Conservation (phyloP, 1,140 invertebrate species). For the Apis cerana region DNA sequence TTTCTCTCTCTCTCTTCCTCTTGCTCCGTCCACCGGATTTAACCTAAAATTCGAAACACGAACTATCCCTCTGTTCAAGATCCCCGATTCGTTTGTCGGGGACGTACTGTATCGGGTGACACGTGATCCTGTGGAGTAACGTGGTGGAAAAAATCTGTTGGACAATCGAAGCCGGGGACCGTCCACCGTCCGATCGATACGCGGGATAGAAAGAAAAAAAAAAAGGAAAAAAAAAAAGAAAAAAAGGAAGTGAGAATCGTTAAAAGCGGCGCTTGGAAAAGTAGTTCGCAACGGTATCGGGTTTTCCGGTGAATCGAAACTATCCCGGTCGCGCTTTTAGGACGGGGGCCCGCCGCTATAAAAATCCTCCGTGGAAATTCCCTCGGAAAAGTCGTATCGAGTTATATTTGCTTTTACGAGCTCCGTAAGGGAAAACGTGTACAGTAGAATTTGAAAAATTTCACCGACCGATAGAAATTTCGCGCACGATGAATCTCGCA, state of each 20-base stretch:
- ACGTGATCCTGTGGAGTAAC: not conserved
- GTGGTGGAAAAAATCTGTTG: not conserved
- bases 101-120: not conserved
- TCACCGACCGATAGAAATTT: conserved; percentile 13
- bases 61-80: not conserved
- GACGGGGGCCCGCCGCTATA: not conserved
- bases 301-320: not conserved
- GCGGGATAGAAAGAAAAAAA: not conserved
- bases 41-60: no score
- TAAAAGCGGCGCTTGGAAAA: not conserved
- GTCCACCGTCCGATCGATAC: not conserved
- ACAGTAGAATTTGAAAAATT: conserved; percentile 8
- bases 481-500: not conserved
- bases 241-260: not conserved
- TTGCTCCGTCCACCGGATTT: no score
- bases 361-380: conserved; percentile 5
- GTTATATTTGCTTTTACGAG: conserved; percentile 11
- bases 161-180: not conserved
- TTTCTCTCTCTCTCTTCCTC: not conserved
- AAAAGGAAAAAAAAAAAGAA: no score
- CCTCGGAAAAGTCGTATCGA: not conserved
- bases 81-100: not conserved
- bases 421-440: not conserved
- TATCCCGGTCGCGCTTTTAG: conserved; percentile 1
- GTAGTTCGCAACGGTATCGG: not conserved